Evolutionary conservation across 2,113 vertebrate genomes (phyloP).

Genomic region (Calidris pygmaea): DNA sequence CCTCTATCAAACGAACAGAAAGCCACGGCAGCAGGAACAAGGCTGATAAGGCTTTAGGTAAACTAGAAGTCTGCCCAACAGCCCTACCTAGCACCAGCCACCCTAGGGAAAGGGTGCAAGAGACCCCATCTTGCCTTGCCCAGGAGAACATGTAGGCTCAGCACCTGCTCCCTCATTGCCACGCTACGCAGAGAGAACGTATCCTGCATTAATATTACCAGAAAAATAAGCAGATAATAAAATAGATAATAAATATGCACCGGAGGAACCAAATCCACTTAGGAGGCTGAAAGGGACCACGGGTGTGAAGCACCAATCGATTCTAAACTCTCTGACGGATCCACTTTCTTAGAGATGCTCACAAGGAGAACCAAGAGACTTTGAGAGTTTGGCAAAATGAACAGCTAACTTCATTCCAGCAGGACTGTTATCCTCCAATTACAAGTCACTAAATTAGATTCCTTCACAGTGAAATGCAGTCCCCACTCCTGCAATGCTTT

Average conservation of each 20-base stretch:
- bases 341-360: slow-evolving; percentile 44
- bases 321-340: slow-evolving; percentile 45
- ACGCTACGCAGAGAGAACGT: neutral
- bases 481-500: slow-evolving; percentile 53
- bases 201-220: neutral
- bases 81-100: neutral
- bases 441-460: slow-evolving; percentile 68
- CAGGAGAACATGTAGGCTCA: neutral
- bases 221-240: slow-evolving; percentile 40
- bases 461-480: slow-evolving; percentile 60
- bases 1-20: neutral
- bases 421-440: slow-evolving; percentile 60
- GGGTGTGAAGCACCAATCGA: neutral
- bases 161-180: neutral
- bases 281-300: neutral
- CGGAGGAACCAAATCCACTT: slow-evolving; percentile 26
- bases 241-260: slow-evolving; percentile 42
- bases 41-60: neutral
- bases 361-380: slow-evolving; percentile 54
- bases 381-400: slow-evolving; percentile 63
- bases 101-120: neutral
- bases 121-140: neutral
- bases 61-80: neutral
- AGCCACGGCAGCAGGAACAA: neutral
- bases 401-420: slow-evolving; percentile 47